phyloP scores from a whole-genome alignment of 2,113 vertebrate species.

The Athene cunicularia region DNA sequence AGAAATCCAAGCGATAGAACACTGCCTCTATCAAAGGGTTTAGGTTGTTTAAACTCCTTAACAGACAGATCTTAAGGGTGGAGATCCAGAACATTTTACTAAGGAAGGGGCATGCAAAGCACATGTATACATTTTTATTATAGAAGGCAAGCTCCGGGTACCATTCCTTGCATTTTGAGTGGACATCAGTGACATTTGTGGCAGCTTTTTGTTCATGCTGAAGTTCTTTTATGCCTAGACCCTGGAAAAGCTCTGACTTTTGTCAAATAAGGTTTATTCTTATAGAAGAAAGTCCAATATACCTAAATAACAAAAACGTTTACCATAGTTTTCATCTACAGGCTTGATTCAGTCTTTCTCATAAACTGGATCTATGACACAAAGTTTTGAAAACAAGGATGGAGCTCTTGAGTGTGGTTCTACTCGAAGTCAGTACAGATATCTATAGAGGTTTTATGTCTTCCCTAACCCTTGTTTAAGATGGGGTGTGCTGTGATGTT shows the following conservation, averaged over 20 bases:
- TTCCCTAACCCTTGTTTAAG: neutral
- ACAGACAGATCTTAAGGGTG: neutral
- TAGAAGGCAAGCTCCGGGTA: neutral
- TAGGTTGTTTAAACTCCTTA: neutral
- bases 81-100: neutral
- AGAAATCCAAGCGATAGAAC: neutral
- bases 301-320: neutral
- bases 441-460: neutral
- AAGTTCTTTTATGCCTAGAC: neutral
- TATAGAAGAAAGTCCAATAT: neutral
- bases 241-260: neutral
- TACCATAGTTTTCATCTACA: neutral
- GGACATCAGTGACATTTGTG: neutral
- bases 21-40: neutral
- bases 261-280: neutral
- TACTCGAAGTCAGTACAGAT: neutral
- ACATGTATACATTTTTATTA: neutral
- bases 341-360: neutral
- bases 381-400: neutral
- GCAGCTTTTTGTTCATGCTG: neutral
- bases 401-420: neutral
- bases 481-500: neutral
- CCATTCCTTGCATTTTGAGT: neutral
- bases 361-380: neutral
- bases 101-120: neutral